Conservation (phyloP, 2,888 invertebrate species). For the Xestia rhomboidea region DNA sequence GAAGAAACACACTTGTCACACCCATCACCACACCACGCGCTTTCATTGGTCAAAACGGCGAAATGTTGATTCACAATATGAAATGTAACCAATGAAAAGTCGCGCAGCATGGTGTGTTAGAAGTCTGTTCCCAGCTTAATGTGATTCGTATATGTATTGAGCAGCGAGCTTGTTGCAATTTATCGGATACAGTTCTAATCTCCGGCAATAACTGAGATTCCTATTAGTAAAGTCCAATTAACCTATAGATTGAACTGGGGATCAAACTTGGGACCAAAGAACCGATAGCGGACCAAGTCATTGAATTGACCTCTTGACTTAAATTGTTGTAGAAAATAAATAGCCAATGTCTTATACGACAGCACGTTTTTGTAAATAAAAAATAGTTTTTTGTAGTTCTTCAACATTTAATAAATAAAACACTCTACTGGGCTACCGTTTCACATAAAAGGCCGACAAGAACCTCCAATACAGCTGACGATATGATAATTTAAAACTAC, state of each 20-base stretch:
- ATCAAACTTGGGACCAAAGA: constrained; percentile 43
- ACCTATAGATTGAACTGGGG: constrained; percentile 59
- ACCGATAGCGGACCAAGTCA: constrained; percentile 22
- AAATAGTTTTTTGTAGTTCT: neutral
- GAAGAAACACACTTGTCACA: constrained; percentile 13
- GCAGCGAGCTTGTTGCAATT: constrained; percentile 59
- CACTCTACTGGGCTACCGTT: neutral
- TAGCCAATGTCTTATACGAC: neutral
- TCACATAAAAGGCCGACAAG: neutral
- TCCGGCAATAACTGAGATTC: constrained; percentile 61
- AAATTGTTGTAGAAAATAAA: neutral
- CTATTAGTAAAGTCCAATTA: constrained; percentile 64
- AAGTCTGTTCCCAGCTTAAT: constrained; percentile 15
- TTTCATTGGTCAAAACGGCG: constrained; percentile 17
- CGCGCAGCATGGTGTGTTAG: neutral
- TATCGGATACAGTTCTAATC: constrained; percentile 58
- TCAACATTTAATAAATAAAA: neutral
- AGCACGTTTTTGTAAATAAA: neutral
- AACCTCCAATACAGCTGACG: neutral
- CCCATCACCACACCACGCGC: neutral
- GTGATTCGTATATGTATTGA: constrained; percentile 43
- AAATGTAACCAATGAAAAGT: constrained; percentile 15
- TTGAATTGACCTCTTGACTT: constrained; percentile 17
- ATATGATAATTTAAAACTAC: neutral
- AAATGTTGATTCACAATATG: neutral